These are phyloP conservation scores for Temnothorax ravouxi DNA, from an alignment of 2,888 invertebrate species.

Conservation along the genomic window DNA sequence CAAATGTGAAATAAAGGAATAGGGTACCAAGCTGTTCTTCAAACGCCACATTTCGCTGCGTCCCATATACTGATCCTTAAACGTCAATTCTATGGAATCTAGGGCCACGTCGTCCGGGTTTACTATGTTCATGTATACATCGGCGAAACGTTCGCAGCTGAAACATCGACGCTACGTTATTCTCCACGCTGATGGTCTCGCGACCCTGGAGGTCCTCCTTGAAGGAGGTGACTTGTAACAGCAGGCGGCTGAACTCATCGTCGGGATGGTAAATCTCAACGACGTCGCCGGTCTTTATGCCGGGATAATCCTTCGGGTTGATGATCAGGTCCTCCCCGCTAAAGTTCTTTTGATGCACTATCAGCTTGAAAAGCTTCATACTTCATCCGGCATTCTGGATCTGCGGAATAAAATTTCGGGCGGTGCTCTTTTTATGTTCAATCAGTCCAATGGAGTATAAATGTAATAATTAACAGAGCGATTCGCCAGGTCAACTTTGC, in stretches of 20 bases:
- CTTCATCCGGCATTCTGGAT: constrained; percentile 65
- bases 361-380: constrained; percentile 91
- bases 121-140: constrained; percentile 96
- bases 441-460: neutral
- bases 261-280: constrained; percentile 97
- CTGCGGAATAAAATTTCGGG: constrained; percentile 26
- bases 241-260: constrained; percentile 93
- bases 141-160: constrained; percentile 94
- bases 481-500: neutral
- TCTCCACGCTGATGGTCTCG: constrained; percentile 96
- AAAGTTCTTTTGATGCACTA: constrained; percentile 93
- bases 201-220: constrained; percentile 92
- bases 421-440: neutral
- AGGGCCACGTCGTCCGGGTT: constrained; percentile 94
- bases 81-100: constrained; percentile 98
- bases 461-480: neutral
- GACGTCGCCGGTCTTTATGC: constrained; percentile 94
- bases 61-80: constrained; percentile 99
- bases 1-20: constrained; percentile 32
- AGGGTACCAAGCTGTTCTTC: constrained; percentile 94
- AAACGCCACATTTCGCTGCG: constrained; percentile 99
- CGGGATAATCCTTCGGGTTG: constrained; percentile 96
- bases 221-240: constrained; percentile 93
- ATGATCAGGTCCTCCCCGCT: constrained; percentile 94
- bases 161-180: constrained; percentile 95